Evolutionary conservation across 1,140 invertebrate species (phyloP), one percentile per base, ranked within the genome.

Genomic region (Drosophila ogumai): DNA sequence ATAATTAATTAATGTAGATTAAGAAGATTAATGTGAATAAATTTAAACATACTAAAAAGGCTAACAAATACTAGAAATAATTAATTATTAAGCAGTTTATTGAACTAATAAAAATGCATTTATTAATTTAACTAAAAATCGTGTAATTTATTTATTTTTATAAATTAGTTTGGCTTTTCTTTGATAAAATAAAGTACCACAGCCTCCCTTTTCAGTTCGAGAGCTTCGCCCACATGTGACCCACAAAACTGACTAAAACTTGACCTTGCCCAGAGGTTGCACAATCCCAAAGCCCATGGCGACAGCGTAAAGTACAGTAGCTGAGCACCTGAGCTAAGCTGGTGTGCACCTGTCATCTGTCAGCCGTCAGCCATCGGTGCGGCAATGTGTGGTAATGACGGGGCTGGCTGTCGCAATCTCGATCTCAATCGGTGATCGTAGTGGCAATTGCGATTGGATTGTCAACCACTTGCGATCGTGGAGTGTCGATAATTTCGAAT

Each of bases 401-500:
- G 50, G 31, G 49, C 49, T 0, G 52, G 52, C 34, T 55, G 52
- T 36, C 65, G 58, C 74, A 81, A 78, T 75, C 63, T 68, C 74
- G 57, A 60, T 74, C 63, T 44, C 43, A 73, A 81, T 81, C 56
- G 34, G 52, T 19, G 52, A 6, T 55, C 34, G 52, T 6, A 38
- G 52, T 63, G 59, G 47, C 28, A 47, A 73, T 79, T 68, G 40
- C 41, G 72, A 73, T 76, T 76, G 79, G 77, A 63, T 80, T 72
- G 58, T 71, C 72, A 80, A 58, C 60, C 59, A 76, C 56, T 85
- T 63, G 63, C 52, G 60, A 76, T 63, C 25, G 59, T 61, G 58
- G 69, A 81, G 78, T 82, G 82, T 67, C 60, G 58, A 86, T 90
- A 65, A 84, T 78, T 84, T 77, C 49, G 66, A 81, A 78, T 85